A percentile compares a stretch with the other conserved stretches of the same genome.
Evolutionary conservation across 2,797 vertebrate species (phyloP).

Genomic region (Dipus sagitta): DNA sequence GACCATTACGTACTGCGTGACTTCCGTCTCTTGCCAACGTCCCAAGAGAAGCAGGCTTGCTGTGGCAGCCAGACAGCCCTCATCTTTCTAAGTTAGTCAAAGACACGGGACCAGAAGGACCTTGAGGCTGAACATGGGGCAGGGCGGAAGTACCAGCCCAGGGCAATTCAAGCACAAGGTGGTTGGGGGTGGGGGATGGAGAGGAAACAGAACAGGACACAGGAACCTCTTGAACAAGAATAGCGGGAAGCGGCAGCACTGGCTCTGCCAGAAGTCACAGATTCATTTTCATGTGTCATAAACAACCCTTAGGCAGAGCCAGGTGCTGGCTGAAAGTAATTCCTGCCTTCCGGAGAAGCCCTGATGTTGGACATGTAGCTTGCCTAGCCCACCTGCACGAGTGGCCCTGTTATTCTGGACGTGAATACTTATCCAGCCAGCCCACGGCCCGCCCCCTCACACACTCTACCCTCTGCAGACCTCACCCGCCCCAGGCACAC

Average conservation of each 20-base stretch:
- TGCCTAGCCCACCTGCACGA: conserved; percentile 21
- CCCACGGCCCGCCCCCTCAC: not conserved
- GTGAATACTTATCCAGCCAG: not conserved
- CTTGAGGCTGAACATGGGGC: not conserved
- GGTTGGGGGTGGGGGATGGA: not conserved
- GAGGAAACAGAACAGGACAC: not conserved
- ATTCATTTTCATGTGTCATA: conserved; percentile 32
- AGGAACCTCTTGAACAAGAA: not conserved
- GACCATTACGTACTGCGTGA: not conserved
- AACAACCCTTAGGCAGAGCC: conserved; percentile 25
- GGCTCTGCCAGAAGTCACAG: conserved; percentile 10
- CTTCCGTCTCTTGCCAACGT: conserved; percentile 34
- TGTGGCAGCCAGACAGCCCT: not conserved
- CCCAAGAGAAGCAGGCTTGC: conserved; percentile 45
- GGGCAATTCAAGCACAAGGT: not conserved
- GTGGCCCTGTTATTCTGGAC: conserved; percentile 20
- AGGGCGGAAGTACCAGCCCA: not conserved
- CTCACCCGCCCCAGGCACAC: not conserved
- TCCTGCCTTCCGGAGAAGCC: not conserved
- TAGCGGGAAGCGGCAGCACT: not conserved
- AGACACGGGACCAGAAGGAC: conserved; percentile 20
- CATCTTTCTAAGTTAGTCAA: conserved; percentile 12
- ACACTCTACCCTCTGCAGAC: not conserved
- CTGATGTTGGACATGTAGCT: not conserved
- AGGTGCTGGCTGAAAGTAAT: not conserved